These are phyloP conservation scores for Pelodiscus sinensis DNA, from an alignment of 2,113 vertebrate species.

Conservation along the genomic window DNA sequence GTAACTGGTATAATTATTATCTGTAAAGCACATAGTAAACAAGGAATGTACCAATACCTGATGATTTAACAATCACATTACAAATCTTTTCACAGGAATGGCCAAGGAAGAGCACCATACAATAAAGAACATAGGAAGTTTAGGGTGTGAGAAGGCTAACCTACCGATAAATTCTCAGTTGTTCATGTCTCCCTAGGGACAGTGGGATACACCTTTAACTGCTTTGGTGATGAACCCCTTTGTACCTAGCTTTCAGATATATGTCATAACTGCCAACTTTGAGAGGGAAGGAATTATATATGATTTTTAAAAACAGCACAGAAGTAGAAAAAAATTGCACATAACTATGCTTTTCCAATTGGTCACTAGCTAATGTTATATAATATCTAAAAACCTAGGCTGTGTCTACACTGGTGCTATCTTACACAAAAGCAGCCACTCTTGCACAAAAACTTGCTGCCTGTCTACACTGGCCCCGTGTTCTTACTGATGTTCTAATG, in stretches of 20 bases:
- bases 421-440: no score
- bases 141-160: not conserved
- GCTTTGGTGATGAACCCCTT: not conserved
- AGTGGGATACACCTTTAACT: not conserved
- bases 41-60: not conserved
- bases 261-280: not conserved
- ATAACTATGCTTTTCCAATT: conserved; percentile 56
- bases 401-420: no score
- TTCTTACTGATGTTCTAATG: no score
- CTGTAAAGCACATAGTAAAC: not conserved
- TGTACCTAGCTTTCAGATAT: not conserved
- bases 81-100: not conserved
- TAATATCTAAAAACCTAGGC: no score
- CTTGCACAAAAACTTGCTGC: no score
- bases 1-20: not conserved
- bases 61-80: not conserved
- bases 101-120: not conserved
- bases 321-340: conserved; percentile 52
- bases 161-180: not conserved
- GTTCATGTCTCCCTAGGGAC: not conserved
- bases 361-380: not conserved
- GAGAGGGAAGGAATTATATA: not conserved
- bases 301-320: conserved; percentile 51
- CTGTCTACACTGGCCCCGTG: no score
- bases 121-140: not conserved